These are phyloP conservation scores for Echinops telfairi DNA, from an alignment of 2,113 vertebrate species.

Conservation along the genomic window DNA sequence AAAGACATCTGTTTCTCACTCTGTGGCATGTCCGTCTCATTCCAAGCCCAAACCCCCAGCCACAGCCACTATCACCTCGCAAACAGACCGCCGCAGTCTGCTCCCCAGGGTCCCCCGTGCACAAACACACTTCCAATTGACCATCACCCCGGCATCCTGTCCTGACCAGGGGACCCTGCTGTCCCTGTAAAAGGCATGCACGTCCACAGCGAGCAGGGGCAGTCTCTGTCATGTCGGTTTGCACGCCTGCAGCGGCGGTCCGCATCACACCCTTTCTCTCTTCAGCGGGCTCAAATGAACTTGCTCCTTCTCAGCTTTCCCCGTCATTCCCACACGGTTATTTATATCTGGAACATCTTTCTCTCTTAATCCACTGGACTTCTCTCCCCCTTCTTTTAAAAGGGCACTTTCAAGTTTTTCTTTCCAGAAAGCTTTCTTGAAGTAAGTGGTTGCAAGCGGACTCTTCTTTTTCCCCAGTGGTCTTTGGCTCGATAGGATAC, in stretches of 20 bases:
- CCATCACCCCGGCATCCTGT: not conserved
- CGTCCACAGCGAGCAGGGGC: not conserved
- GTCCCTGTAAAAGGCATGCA: constrained; percentile 38
- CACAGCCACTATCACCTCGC: constrained; percentile 28
- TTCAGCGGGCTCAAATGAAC: constrained; percentile 52
- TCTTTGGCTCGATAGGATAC: not conserved
- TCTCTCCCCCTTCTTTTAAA: constrained; percentile 58
- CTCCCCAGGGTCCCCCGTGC: not conserved
- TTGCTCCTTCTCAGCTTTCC: constrained; percentile 67
- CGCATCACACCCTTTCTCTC: too few relatives aligned
- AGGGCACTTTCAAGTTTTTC: constrained; percentile 72
- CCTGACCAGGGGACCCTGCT: not conserved
- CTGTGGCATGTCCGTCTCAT: constrained; percentile 5
- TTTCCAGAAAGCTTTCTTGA: constrained; percentile 58
- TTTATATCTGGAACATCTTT: constrained; percentile 75
- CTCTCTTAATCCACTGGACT: constrained; percentile 70
- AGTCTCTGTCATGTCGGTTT: not conserved
- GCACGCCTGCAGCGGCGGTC: not conserved
- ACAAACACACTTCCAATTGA: constrained; percentile 6
- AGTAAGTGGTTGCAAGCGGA: not conserved
- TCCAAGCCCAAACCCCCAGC: not conserved
- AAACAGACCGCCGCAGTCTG: not conserved
- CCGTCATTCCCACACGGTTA: constrained; percentile 70
- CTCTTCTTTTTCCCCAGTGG: not conserved
- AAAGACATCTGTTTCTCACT: constrained; percentile 63